phyloP scores from a whole-genome alignment of 2,113 vertebrate species.

The Echinops telfairi region DNA sequence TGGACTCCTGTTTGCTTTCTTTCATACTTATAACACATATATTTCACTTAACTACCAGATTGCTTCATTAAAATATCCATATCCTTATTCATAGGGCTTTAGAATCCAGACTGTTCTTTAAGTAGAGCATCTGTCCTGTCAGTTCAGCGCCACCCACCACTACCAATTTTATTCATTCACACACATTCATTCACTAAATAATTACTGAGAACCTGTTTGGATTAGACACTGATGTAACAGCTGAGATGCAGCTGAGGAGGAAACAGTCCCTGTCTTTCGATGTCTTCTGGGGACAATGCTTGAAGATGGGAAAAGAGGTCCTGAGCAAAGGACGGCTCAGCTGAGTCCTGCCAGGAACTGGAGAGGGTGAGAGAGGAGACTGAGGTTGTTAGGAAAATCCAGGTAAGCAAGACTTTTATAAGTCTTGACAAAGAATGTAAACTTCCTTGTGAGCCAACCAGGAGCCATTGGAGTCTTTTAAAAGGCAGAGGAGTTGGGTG shows the following conservation, averaged over 20 bases:
- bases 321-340: neutral
- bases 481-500: too few relatives aligned
- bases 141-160: neutral
- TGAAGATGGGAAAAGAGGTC: neutral
- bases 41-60: neutral
- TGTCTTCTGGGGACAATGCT: neutral
- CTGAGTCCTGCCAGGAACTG: neutral
- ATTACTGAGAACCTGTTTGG: neutral
- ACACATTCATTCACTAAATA: neutral
- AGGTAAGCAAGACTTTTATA: neutral
- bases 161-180: neutral
- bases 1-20: neutral
- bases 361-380: neutral
- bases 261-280: neutral
- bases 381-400: neutral
- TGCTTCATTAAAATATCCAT: neutral
- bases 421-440: neutral
- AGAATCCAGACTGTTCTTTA: neutral
- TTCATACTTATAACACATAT: neutral
- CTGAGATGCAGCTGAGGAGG: neutral
- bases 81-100: neutral
- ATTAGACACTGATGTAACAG: neutral
- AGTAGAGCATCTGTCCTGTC: neutral
- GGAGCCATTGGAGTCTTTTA: neutral
- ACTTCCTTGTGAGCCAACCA: neutral